A percentile compares a stretch with the other conserved stretches of the same genome.
Conservation (phyloP, 2,888 invertebrate genomes). For the Hipparchia semele region DNA sequence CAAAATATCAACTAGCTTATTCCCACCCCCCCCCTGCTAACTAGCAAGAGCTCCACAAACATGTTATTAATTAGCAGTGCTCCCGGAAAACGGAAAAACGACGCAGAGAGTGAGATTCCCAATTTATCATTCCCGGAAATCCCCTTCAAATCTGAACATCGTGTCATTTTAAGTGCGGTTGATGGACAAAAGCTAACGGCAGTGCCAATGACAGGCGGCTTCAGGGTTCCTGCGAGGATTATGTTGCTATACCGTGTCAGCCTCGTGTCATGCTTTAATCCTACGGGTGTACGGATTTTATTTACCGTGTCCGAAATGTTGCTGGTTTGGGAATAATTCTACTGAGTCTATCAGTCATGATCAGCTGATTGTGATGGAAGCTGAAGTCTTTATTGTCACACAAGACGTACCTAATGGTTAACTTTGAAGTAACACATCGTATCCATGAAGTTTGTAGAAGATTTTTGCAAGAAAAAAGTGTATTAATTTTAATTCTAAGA, state of each 20-base stretch:
- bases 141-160: constrained; percentile 20
- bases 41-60: too few relatives aligned
- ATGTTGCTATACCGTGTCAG: constrained; percentile 34
- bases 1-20: too few relatives aligned
- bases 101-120: not conserved
- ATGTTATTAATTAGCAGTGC: too few relatives aligned
- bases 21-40: too few relatives aligned
- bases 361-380: too few relatives aligned
- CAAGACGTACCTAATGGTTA: too few relatives aligned
- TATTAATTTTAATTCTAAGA: too few relatives aligned
- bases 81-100: too few relatives aligned
- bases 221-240: constrained; percentile 38
- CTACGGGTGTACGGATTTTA: constrained; percentile 26
- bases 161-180: constrained; percentile 35
- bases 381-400: too few relatives aligned
- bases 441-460: too few relatives aligned
- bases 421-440: too few relatives aligned
- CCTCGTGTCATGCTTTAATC: constrained; percentile 36
- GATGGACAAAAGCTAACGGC: constrained; percentile 40
- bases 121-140: constrained; percentile 28
- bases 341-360: not conserved
- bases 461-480: too few relatives aligned
- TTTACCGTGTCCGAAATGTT: constrained; percentile 15
- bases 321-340: not conserved
- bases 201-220: constrained; percentile 40